These are phyloP conservation scores for Nymphalis urticae DNA, from an alignment of 2,888 invertebrate species.

Conservation along the genomic window DNA sequence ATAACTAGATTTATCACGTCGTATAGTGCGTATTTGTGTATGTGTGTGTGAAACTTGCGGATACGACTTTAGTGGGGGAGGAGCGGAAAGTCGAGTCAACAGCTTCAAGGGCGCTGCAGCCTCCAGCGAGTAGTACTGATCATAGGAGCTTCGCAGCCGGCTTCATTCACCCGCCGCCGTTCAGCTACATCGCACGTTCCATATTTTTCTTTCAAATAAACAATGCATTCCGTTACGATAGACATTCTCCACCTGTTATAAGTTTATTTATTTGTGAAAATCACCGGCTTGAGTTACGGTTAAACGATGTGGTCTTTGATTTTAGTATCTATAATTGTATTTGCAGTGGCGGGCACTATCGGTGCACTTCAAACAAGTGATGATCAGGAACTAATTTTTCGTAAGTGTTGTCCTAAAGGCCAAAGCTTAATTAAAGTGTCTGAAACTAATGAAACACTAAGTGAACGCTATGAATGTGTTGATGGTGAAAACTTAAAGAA, in stretches of 20 bases:
- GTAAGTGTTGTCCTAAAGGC: conserved; percentile 66
- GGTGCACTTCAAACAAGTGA: conserved; percentile 34
- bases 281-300: conserved; percentile 24
- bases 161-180: conserved; percentile 55
- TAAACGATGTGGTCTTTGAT: conserved; percentile 59
- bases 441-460: conserved; percentile 41
- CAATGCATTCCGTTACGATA: conserved; percentile 61
- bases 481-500: conserved; percentile 49
- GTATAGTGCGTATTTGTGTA: conserved; percentile 11
- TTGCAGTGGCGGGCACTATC: conserved; percentile 35
- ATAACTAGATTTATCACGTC: conserved; percentile 6
- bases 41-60: conserved; percentile 16
- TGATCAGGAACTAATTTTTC: conserved; percentile 52
- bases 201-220: conserved; percentile 47
- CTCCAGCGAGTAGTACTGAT: conserved; percentile 47
- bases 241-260: conserved; percentile 66
- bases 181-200: conserved; percentile 58
- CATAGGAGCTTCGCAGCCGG: conserved; percentile 44
- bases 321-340: conserved; percentile 51
- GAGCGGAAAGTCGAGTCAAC: conserved; percentile 40
- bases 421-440: conserved; percentile 61
- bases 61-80: conserved; percentile 32
- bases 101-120: conserved; percentile 69
- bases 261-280: conserved; percentile 44
- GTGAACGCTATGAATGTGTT: conserved; percentile 56